Evolutionary conservation across 2,797 vertebrate genomes (phyloP), one percentile per base, ranked within the genome.

Genomic region (Tadarida brasiliensis): DNA sequence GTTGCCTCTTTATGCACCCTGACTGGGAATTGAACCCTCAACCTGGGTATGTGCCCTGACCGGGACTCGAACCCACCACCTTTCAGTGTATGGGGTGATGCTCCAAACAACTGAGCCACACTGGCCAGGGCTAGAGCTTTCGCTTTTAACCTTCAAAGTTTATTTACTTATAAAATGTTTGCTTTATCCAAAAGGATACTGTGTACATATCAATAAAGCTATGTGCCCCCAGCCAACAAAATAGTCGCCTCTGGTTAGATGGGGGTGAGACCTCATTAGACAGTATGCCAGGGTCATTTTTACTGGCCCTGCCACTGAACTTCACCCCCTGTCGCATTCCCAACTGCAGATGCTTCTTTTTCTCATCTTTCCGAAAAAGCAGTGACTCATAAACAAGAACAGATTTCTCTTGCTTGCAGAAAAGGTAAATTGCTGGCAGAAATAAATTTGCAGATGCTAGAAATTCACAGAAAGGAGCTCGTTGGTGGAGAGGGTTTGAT

Each of bases 361-460:
- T 94, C 96, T 95, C 73, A 90, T 80, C 92, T 96, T 89, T 89
- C 94, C 44, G 67, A 54, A 70, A 89, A 96, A 76, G 59, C 96
- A 91, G 65, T 96, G 97, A 97, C 89, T 97, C 96, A 97, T 94
- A 97, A 97, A 95, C 96, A 95, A 97, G 96, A 94, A 92, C 97
- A 95, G 89, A 96, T 97, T 97, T 97, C 92, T 97, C 96, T 95
- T 90, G 96, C 97, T 97, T 97, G 97, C 96, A 98, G 95, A 97
- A 97, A 97, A 97, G 97, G 96, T 97, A 97, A 96, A 97, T 97
- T 97, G 94, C 97, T 95, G 88, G 96, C 97, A 96, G 96, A 97
- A 98, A 98, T 96, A 97, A 97, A 97, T 96, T 97, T 98, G 97
- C 97, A 98, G 97, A 97, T 98, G 97, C 95, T 97, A 95, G 96